These are phyloP conservation scores for Cotesia glomerata DNA, from an alignment of 1,140 invertebrate species.

Conservation along the genomic window DNA sequence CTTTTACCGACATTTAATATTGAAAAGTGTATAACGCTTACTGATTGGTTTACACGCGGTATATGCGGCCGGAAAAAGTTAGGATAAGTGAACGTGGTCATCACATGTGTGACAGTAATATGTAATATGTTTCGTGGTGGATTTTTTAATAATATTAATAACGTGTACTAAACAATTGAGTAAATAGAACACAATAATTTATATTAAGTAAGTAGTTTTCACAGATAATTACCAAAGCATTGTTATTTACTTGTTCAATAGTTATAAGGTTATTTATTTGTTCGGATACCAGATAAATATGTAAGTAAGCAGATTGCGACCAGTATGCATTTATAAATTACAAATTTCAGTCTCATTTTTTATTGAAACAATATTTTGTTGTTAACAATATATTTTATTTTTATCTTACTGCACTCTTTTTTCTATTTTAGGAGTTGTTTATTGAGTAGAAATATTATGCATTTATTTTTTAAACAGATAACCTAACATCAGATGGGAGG, in stretches of 20 bases:
- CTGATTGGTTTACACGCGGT: conserved; percentile 3
- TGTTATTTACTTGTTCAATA: background rate
- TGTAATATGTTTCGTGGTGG: background rate
- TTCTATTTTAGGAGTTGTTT: background rate
- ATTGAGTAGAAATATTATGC: no score
- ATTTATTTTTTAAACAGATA: background rate
- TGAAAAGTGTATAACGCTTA: no score
- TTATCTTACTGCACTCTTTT: background rate
- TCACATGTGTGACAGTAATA: conserved; percentile 27
- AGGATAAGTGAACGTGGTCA: conserved; percentile 14
- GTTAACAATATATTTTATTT: no score
- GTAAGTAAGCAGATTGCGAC: background rate
- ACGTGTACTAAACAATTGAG: background rate
- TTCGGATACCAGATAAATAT: conserved; percentile 8
- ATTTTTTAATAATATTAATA: background rate
- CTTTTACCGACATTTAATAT: no score
- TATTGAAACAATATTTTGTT: background rate
- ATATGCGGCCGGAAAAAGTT: conserved; percentile 19
- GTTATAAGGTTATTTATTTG: conserved; percentile 18
- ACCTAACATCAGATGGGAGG: conserved; percentile 1
- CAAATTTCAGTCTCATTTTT: background rate
- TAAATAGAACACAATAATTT: background rate
- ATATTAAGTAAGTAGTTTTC: background rate
- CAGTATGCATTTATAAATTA: background rate
- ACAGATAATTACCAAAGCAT: background rate